A percentile compares a stretch with the other conserved stretches of the same genome.
Evolutionary conservation across 2,113 vertebrate species (phyloP).

Genomic region (Himantopus leucocephalus): DNA sequence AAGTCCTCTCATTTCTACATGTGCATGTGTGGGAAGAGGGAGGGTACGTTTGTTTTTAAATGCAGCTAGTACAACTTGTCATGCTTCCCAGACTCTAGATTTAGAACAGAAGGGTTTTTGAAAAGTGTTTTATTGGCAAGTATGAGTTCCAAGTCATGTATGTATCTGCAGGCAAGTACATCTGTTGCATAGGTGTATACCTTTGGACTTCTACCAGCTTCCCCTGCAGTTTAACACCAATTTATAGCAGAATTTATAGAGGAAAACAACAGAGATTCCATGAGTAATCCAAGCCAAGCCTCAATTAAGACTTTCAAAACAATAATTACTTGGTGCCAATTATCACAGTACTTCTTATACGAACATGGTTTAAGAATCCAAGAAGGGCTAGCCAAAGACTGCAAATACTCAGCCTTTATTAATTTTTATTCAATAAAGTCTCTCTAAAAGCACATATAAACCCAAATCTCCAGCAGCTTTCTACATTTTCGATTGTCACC

Average conservation of each 20-base stretch:
- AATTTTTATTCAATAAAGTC: neutral
- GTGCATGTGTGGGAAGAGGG: neutral
- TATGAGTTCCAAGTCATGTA: neutral
- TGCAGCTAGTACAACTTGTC: neutral
- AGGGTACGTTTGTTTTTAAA: conserved; percentile 30
- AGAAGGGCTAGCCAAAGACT: neutral
- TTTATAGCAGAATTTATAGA: conserved; percentile 21
- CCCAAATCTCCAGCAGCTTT: neutral
- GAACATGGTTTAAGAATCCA: neutral
- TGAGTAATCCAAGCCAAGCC: conserved; percentile 17
- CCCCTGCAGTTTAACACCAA: neutral
- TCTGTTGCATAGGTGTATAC: neutral
- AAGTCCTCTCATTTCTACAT: neutral
- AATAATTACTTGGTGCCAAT: conserved; percentile 36
- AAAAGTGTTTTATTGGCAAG: neutral
- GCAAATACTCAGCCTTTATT: conserved; percentile 3
- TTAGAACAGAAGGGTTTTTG: neutral
- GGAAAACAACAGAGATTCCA: conserved; percentile 2
- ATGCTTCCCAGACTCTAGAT: neutral
- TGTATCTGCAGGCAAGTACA: neutral
- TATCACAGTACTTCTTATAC: neutral
- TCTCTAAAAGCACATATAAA: neutral
- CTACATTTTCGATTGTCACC: neutral
- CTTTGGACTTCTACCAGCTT: neutral
- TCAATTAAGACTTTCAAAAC: conserved; percentile 45